A percentile compares a stretch with the other conserved stretches of the same genome.
Evolutionary conservation across 2,797 vertebrate genomes (phyloP).

Genomic region (Oryzias dopingdopingensis): DNA sequence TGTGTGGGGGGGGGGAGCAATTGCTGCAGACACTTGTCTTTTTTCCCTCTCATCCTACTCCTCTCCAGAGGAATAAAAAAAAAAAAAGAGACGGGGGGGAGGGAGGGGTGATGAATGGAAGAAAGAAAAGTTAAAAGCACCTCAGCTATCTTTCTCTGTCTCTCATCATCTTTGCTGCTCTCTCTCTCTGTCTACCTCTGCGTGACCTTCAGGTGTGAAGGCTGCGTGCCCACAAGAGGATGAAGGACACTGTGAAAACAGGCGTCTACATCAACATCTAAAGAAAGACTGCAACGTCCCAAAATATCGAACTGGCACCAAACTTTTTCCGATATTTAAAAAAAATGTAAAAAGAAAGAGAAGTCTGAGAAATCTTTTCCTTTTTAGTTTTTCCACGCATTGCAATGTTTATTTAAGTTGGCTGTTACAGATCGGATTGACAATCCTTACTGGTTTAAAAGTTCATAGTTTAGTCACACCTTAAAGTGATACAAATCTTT

Average conservation of each 20-base stretch:
- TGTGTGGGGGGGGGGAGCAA: conserved; percentile 32
- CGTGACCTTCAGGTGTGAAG: conserved; percentile 39
- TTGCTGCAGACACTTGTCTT: conserved; percentile 57
- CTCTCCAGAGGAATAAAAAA: conserved; percentile 37
- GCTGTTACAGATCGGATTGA: no score
- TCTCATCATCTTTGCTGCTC: conserved; percentile 4
- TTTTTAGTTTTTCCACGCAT: background rate
- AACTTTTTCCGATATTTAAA: background rate
- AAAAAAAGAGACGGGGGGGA: conserved; percentile 7
- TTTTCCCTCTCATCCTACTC: conserved; percentile 48
- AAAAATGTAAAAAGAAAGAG: no score
- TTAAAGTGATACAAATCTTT: no score
- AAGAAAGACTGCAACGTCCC: background rate
- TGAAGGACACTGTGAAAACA: conserved; percentile 14
- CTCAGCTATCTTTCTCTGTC: conserved; percentile 23
- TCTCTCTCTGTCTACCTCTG: conserved; percentile 8
- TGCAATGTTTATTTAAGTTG: no score
- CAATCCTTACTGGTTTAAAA: no score
- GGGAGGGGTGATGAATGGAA: conserved; percentile 23
- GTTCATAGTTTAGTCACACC: no score
- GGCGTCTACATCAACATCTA: conserved; percentile 4
- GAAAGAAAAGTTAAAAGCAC: conserved; percentile 46
- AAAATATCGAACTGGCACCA: background rate
- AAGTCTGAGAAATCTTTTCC: background rate
- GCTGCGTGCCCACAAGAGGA: conserved; percentile 7